These are phyloP conservation scores for Lasius fuliginosus DNA, from an alignment of 2,888 invertebrate genomes.

Conservation along the genomic window DNA sequence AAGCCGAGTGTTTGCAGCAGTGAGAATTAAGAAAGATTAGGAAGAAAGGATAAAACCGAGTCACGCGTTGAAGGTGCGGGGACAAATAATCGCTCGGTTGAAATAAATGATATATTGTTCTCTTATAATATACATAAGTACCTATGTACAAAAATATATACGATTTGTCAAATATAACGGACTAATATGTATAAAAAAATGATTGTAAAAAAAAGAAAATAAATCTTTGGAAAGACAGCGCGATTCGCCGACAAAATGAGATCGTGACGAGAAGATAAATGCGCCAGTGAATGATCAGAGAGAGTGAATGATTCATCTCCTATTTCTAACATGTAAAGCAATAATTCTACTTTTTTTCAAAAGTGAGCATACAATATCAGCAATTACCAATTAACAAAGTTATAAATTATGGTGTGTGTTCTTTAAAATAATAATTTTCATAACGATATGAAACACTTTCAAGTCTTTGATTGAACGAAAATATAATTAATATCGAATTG, in stretches of 20 bases:
- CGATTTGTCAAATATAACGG: constrained; percentile 58
- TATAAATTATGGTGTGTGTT: neutral
- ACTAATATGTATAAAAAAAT: constrained; percentile 66
- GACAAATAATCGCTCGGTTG: constrained; percentile 16
- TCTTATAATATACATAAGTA: constrained; percentile 76
- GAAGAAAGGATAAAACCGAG: neutral
- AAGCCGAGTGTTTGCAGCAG: constrained; percentile 72
- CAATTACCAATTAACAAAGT: neutral
- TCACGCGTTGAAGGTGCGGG: constrained; percentile 21
- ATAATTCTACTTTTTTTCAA: neutral
- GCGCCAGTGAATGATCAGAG: neutral
- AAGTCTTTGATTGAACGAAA: constrained; percentile 1
- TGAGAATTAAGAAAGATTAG: constrained; percentile 18
- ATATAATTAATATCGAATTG: neutral
- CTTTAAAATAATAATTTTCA: neutral
- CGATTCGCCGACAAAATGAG: neutral
- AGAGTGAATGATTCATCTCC: neutral
- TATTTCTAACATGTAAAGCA: neutral
- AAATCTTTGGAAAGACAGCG: constrained; percentile 64
- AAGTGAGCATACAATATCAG: neutral
- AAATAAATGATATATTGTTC: constrained; percentile 29
- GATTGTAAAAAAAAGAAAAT: constrained; percentile 57
- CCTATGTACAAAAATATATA: constrained; percentile 82
- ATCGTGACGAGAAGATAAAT: constrained; percentile 12
- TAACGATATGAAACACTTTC: neutral